These are phyloP conservation scores for Diplodus sargus DNA, from an alignment of 2,797 vertebrate species.

Conservation along the genomic window DNA sequence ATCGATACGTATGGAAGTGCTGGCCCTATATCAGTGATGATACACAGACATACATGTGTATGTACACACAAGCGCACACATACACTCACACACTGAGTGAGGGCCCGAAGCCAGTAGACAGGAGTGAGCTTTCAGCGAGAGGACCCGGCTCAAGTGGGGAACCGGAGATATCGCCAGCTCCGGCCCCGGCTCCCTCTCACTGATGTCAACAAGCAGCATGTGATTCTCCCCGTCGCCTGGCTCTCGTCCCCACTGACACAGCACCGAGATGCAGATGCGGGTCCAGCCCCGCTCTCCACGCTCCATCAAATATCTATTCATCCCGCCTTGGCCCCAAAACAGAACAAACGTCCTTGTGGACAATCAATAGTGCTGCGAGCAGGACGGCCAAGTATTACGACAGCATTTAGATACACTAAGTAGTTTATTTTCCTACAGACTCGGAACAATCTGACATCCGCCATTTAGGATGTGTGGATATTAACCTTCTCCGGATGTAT, in stretches of 20 bases:
- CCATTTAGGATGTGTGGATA: conserved; percentile 62
- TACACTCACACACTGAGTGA: conserved; percentile 26
- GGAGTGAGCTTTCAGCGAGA: conserved; percentile 77
- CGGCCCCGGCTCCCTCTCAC: conserved; percentile 55
- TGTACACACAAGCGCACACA: conserved; percentile 18
- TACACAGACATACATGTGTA: conserved; percentile 11
- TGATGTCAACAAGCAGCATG: conserved; percentile 81
- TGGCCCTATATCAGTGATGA: conserved; percentile 39
- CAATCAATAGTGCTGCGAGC: conserved; percentile 68
- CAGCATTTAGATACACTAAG: conserved; percentile 72
- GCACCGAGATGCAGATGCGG: conserved; percentile 63
- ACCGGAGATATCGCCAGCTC: conserved; percentile 68
- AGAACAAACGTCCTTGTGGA: conserved; percentile 72
- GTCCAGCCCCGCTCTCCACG: conserved; percentile 41
- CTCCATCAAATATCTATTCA: conserved; percentile 76
- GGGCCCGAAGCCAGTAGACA: conserved; percentile 66
- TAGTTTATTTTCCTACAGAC: conserved; percentile 72
- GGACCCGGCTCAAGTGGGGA: conserved; percentile 60
- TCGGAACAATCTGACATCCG: conserved; percentile 65
- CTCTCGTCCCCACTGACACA: conserved; percentile 70
- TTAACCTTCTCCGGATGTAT: conserved; percentile 66
- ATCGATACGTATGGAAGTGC: conserved; percentile 68
- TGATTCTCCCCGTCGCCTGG: conserved; percentile 58
- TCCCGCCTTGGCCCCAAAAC: conserved; percentile 57
- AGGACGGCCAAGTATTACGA: conserved; percentile 66